Evolutionary conservation across 2,888 invertebrate genomes (phyloP), one percentile per base, ranked within the genome.

Genomic region (Hetaerina titia): DNA sequence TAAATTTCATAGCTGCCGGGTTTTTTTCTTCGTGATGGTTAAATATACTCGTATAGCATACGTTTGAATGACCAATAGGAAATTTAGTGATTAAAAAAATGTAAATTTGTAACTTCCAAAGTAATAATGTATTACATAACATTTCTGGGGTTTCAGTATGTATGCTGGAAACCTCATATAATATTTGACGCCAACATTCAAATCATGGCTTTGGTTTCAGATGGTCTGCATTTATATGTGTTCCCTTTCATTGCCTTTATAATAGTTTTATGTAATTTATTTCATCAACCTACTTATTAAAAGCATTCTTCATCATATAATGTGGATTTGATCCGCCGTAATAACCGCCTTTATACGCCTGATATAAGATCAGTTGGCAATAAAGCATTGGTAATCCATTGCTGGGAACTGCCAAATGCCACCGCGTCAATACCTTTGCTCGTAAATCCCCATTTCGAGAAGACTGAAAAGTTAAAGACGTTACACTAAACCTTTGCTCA

Each of bases 401-500:
- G 13, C 31, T 25, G 31, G 31, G 4, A 81, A 13, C n/a, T 31
- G 22, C 81, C 81, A 15, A 31, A 81, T 81, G 81, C 81, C 31
- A 6, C 22, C 81, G 31, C 25, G 81, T 31, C 31, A 81, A 81
- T 81, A 81, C 81, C 22, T 31, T 81, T 7, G 0, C 81, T 4
- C 74, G 45, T 9, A 31, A 31, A 81, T 81, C 81, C 81, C 31
- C 81, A 81, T 81, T 31, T 81, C 81, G 81, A 81, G 81, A 81
- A 81, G 81, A 81, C 81, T 81, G 81, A 81, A 31, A 81, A 81
- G 81, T 81, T 81, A 31, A 81, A 81, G 81, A 22, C 81, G 81
- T 81, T 81, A 31, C 31, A 15, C 81, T 31, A 31, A 31, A 81
- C 25, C 81, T 81, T 81, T 1, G 31, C 81, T 81, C 81, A 13